Percentiles rank a stretch among this genome's conserved stretches.
Evolutionary conservation across 92 coral and sea anemone genomes (phyloP).

Genomic region (Bergia sp.): DNA sequence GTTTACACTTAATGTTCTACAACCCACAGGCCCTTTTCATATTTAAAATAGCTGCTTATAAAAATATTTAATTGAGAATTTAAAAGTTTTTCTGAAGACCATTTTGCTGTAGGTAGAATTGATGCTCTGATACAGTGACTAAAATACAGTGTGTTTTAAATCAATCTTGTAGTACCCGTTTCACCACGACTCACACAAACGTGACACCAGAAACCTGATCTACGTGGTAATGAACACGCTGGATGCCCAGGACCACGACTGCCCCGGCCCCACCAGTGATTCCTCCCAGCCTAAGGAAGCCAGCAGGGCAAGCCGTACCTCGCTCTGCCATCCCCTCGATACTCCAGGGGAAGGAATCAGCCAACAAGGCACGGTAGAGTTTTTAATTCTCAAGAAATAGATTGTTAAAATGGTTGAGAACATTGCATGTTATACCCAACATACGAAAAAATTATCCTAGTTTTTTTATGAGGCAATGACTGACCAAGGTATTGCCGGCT

Average conservation of each 20-base stretch:
- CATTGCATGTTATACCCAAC: not conserved
- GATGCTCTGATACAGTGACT: not conserved
- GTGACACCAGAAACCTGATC: slow-evolving; percentile 93
- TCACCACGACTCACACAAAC: slow-evolving; percentile 82
- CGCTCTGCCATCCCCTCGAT: slow-evolving; percentile 31
- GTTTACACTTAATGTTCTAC: too few species aligned
- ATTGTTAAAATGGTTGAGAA: too few species aligned
- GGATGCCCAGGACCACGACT: slow-evolving; percentile 96
- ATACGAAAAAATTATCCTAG: not conserved
- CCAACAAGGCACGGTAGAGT: slow-evolving; percentile 2
- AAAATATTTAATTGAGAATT: too few species aligned
- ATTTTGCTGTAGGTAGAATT: too few species aligned
- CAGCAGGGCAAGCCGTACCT: slow-evolving; percentile 55
- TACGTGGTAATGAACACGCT: slow-evolving; percentile 89
- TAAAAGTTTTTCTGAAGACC: too few species aligned
- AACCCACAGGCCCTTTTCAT: too few species aligned
- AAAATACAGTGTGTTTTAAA: not conserved
- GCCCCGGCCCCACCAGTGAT: slow-evolving; percentile 74
- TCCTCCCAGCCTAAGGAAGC: slow-evolving; percentile 19
- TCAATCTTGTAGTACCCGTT: slow-evolving; percentile 75
- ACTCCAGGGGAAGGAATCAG: slow-evolving; percentile 27
- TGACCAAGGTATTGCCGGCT: not conserved
- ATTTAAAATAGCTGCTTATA: too few species aligned
- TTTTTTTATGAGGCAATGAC: not conserved
- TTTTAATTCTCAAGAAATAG: not conserved